These are phyloP conservation scores for Theropithecus gelada DNA, from an alignment of 2,113 vertebrate species.

Conservation along the genomic window DNA sequence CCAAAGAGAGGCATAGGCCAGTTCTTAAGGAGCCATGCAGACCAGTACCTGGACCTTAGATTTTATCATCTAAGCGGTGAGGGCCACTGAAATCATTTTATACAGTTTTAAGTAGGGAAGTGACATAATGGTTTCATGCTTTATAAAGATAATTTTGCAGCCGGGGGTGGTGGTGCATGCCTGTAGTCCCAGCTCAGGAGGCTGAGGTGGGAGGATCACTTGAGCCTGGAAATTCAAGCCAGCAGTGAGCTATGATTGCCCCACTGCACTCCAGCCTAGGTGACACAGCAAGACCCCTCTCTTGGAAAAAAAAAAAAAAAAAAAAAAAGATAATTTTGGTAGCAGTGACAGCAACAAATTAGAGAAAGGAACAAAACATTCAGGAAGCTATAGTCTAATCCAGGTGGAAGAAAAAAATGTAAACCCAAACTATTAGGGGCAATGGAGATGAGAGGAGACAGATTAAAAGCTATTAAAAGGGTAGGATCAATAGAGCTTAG, in stretches of 20 bases:
- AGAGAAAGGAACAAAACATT: slow-evolving; percentile 22
- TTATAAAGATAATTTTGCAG: background rate
- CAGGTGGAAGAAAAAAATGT: background rate
- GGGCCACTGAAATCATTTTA: background rate
- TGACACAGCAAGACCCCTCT: too few species aligned
- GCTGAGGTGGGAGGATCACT: too few species aligned
- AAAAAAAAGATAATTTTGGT: background rate
- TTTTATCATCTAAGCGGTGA: background rate
- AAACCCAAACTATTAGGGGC: background rate
- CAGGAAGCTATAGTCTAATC: background rate
- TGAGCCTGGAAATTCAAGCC: too few species aligned
- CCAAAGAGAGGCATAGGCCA: background rate
- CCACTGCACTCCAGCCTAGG: too few species aligned
- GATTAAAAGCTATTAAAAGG: background rate
- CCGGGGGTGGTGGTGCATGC: too few species aligned
- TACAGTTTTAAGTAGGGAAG: background rate
- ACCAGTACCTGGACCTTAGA: background rate
- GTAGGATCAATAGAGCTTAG: background rate
- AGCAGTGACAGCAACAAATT: background rate
- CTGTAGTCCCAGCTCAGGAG: too few species aligned
- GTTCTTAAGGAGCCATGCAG: background rate
- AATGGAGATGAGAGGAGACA: background rate
- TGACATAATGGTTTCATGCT: background rate
- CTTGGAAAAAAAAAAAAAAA: too few species aligned
- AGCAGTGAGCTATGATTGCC: too few species aligned